Base-by-base conservation (phyloP, 64 coral and sea anemone genomes). In the Montipora sp. region DNA sequence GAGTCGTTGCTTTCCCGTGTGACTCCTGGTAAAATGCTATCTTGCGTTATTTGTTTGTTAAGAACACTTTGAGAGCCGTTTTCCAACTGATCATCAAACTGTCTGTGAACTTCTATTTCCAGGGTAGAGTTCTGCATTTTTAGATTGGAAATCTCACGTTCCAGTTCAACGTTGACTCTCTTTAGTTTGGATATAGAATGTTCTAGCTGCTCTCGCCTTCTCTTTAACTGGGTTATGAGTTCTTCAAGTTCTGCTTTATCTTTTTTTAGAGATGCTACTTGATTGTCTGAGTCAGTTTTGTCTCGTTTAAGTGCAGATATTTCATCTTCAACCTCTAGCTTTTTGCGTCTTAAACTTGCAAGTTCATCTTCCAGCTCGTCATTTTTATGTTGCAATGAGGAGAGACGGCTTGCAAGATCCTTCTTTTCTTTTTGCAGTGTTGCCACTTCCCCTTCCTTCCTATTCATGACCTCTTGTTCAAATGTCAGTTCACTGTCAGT, bases 271-370 rank as follows among this genome's bases (percentile, higher is more conserved):
- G n/a, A 61, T 47, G 73, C 23, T 51, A 98, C 51, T 89, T 98
- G 95, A 66, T 94, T 91, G 19, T 98, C 95, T 47, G 95, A 74
- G 19, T 98, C 95, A 61, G 95, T 75, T 88, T 98, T 98, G 20
- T 98, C 92, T 45, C 92, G 92, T 75, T 98, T 98, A 8, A 98
- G 48, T n/a, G 95, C 92, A 50, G 95, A 98, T 45, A 98, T 98
- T 78, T 98, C 95, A 27, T 98, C 95, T 79, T 98, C 95, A 18
- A 98, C 95, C 61, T 98, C 92, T 7, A 98, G 48, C 19, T 94
- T 98, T 72, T 98, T 98, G 50, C 89, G 77, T 81, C 92, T 81
- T 46, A 94, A 57, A 27, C 78, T 90, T 79, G 93, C 79, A 23
- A 98, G 72, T 66, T 98, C 95, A 20, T 98, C 92, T 78, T 98